Evolutionary conservation across 2,113 vertebrate species (phyloP).

Genomic region (Morone chrysops): DNA sequence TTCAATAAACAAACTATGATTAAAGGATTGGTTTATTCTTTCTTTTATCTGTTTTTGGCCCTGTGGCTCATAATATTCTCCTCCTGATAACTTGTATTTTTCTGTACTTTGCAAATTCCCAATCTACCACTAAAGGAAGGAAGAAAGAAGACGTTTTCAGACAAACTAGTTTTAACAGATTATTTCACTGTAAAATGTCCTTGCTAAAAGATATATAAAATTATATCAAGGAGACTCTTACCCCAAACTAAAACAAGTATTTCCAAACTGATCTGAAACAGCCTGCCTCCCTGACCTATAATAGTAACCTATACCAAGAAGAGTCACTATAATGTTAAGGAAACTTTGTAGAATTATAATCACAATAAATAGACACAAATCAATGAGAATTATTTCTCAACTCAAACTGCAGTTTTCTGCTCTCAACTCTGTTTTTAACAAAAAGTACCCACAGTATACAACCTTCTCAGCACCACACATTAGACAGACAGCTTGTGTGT

Average conservation of each 20-base stretch:
- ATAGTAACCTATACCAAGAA: not conserved
- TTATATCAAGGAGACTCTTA: not conserved
- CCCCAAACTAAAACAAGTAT: not conserved
- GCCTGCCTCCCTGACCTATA: not conserved
- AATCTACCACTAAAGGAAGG: not conserved
- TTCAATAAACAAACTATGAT: constrained; percentile 13
- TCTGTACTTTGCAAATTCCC: not conserved
- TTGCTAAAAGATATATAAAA: not conserved
- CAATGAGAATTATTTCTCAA: not conserved
- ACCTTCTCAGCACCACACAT: too few species aligned
- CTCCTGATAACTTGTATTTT: not conserved
- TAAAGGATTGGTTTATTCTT: not conserved
- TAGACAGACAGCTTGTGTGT: too few species aligned
- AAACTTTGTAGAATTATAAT: not conserved
- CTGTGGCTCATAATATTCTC: not conserved
- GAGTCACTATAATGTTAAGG: not conserved
- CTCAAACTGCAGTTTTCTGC: not conserved
- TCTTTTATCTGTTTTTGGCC: not conserved
- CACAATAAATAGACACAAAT: not conserved
- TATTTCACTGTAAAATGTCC: not conserved
- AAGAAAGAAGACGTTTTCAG: not conserved
- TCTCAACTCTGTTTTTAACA: too few species aligned
- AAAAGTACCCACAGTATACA: too few species aligned
- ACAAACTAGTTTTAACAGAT: not conserved
- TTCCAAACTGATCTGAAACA: not conserved